Conservation (phyloP, 1,140 invertebrate genomes). For the Cydia strobilella region DNA sequence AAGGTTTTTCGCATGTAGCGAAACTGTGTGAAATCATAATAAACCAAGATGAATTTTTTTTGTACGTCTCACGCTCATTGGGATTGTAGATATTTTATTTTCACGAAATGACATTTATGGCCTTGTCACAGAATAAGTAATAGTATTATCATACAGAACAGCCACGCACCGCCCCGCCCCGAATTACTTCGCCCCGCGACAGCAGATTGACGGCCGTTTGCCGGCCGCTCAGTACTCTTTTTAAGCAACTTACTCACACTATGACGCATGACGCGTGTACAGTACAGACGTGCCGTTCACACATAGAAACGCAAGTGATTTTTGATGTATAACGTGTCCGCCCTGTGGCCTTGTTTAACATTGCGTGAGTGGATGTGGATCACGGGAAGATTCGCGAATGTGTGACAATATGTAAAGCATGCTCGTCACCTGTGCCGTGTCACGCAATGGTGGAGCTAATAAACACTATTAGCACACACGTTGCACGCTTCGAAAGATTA, state of each 20-base stretch:
- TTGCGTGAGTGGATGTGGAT: conserved; percentile 39
- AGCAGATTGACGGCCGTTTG: too few relatives aligned
- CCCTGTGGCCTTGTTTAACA: neutral
- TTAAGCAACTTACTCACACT: too few relatives aligned
- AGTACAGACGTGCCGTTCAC: too few relatives aligned
- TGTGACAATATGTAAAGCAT: conserved; percentile 46
- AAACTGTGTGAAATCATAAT: conserved; percentile 1
- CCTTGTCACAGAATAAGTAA: neutral
- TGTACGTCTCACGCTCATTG: conserved; percentile 10
- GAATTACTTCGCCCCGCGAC: too few relatives aligned
- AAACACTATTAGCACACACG: conserved; percentile 43
- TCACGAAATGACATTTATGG: neutral
- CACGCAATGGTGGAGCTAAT: conserved; percentile 42
- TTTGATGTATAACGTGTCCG: too few relatives aligned
- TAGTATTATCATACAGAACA: too few relatives aligned
- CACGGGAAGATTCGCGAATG: conserved; percentile 47
- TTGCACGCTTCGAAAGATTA: neutral
- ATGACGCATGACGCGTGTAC: too few relatives aligned
- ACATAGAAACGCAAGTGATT: too few relatives aligned
- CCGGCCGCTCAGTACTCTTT: too few relatives aligned
- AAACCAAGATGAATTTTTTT: neutral
- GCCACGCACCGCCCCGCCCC: too few relatives aligned
- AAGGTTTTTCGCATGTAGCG: conserved; percentile 7
- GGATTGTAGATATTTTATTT: conserved; percentile 13
- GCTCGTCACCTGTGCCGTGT: conserved; percentile 35